Base-by-base conservation (phyloP, 2,797 vertebrate genomes). In the Kryptolebias ocellatus region DNA sequence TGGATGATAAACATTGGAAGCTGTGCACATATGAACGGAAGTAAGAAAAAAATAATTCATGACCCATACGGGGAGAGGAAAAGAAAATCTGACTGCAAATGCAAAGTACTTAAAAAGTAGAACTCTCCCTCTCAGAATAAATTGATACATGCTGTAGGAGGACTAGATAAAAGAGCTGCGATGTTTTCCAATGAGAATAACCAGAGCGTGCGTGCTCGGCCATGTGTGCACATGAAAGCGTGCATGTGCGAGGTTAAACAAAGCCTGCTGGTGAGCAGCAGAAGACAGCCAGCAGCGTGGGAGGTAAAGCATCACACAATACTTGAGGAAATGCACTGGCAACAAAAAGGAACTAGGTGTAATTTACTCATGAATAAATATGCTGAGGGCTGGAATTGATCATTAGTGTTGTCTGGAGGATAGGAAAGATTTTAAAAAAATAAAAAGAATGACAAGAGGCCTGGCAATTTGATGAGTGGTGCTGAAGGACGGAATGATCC, bases 311-410 rank as follows among this genome's bases (percentile, higher is more conserved):
- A 4, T 78, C 87, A 69, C 78, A 71, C 78, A 87, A 83, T 84
- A 81, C 72, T 88, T 84, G 67, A 83, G 78, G 78, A 90, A 85
- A 83, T 79, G 87, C 73, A 83, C 76, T 63, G 17, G 83, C 76
- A 85, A 83, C 80, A 85, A 81, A 88, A 78, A 81, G 71, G 74
- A 86, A 83, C 74, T 86, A 87, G 87, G 84, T 89, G 83, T 89
- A 90, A 89, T 86, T 80, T 72, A 81, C 81, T 84, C 84, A 81
- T 89, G 82, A 87, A 90, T 89, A 89, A 90, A 86, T 84, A 85
- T 79, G 80, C 64, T 64, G 66, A 78, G 78, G 80, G 78, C 72
- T 85, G 79, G 72, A 86, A 86, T 76, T 80, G 82, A 89, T 90
- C 87, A 90, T 90, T 89, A 88, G 80, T 73, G 81, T 54, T 68